Evolutionary conservation across 2,888 invertebrate species (phyloP).

Genomic region (Taenaris catops): DNA sequence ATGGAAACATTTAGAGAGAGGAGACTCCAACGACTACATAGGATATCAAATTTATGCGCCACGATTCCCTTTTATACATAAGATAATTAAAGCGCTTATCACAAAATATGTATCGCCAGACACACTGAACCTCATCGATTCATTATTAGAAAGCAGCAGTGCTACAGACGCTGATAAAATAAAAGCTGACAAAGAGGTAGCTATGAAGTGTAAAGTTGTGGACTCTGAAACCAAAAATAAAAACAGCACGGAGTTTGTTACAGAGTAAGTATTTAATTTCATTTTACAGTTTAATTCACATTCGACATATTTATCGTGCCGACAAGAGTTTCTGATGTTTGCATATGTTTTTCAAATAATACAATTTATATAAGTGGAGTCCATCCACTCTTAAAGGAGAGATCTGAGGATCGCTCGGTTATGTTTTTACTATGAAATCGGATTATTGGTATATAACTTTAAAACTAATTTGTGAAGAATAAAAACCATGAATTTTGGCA

Average conservation of each 20-base stretch:
- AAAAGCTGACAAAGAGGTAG: constrained; percentile 47
- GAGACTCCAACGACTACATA: constrained; percentile 45
- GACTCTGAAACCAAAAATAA: constrained; percentile 36
- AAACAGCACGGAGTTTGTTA: constrained; percentile 47
- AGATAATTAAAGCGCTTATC: constrained; percentile 48
- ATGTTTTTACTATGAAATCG: too few relatives aligned
- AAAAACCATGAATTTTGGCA: too few relatives aligned
- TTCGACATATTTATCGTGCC: too few relatives aligned
- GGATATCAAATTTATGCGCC: constrained; percentile 54
- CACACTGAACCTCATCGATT: constrained; percentile 39
- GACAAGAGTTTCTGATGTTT: too few relatives aligned
- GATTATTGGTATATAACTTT: too few relatives aligned
- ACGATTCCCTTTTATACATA: constrained; percentile 57
- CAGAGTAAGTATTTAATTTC: constrained; percentile 50
- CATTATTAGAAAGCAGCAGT: constrained; percentile 33
- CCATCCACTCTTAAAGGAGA: too few relatives aligned
- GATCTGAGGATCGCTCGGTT: too few relatives aligned
- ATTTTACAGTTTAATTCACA: too few relatives aligned
- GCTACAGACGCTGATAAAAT: constrained; percentile 44
- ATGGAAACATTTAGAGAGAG: constrained; percentile 28
- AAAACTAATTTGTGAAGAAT: too few relatives aligned
- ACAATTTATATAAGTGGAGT: too few relatives aligned
- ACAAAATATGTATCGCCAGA: constrained; percentile 54
- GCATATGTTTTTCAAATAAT: too few relatives aligned
- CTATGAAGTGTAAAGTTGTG: constrained; percentile 55